Evolutionary conservation across 53 echinoderm and acorn worm species (phyloP).

Genomic region (Glandiceps talaboti): DNA sequence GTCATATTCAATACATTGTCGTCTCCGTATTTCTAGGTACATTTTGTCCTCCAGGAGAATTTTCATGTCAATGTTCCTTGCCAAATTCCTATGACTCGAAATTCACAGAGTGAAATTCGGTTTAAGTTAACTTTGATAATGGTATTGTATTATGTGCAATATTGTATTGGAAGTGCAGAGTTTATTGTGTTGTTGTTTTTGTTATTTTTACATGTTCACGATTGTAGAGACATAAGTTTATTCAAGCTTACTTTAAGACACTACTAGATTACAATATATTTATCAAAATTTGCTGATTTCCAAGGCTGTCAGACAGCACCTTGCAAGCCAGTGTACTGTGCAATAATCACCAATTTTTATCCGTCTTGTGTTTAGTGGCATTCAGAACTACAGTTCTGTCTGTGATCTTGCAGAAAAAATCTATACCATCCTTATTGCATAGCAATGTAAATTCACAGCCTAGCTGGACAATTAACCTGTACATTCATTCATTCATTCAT

Average conservation of each 20-base stretch:
- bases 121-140: too few relatives aligned
- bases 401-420: not conserved
- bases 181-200: not conserved
- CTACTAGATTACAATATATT: too few relatives aligned
- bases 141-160: not conserved
- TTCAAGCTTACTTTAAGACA: not conserved
- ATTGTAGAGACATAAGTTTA: not conserved
- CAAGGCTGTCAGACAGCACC: not conserved
- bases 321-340: not conserved
- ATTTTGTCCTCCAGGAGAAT: not conserved
- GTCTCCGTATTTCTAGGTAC: not conserved
- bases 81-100: not conserved
- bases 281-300: not conserved
- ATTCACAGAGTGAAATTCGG: not conserved
- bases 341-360: not conserved
- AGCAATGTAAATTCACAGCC: not conserved
- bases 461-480: not conserved
- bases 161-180: not conserved
- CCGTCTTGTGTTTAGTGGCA: not conserved
- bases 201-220: not conserved
- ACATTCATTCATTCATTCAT: too few relatives aligned
- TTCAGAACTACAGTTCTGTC: not conserved
- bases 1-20: too few relatives aligned
- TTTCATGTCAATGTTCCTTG: not conserved
- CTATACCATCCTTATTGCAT: not conserved